Percentiles rank a stretch among this genome's conserved stretches.
Evolutionary conservation across 2,888 invertebrate species (phyloP).

Genomic region (Drosophila birchii): DNA sequence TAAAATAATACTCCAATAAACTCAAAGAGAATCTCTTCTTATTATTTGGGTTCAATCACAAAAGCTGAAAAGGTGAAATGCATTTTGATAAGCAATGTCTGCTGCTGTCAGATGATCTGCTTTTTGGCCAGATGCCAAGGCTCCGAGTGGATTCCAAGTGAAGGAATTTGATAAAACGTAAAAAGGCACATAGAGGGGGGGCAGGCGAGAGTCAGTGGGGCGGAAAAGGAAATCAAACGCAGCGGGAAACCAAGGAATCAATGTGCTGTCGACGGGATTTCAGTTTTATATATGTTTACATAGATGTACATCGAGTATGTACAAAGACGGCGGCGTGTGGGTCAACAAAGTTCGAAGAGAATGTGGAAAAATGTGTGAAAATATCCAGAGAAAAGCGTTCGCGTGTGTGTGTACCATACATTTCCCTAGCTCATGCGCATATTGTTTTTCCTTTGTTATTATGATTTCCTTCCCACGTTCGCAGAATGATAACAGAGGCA

Average conservation of each 20-base stretch:
- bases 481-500: constrained; percentile 34
- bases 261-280: constrained; percentile 36
- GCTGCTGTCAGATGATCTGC: constrained; percentile 22
- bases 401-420: constrained; percentile 19
- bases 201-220: constrained; percentile 14
- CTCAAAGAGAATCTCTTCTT: not conserved
- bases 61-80: not conserved
- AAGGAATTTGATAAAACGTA: constrained; percentile 38
- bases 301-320: not conserved
- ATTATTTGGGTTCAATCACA: not conserved
- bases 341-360: constrained; percentile 24
- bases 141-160: constrained; percentile 4
- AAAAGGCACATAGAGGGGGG: constrained; percentile 1
- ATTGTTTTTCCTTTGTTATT: constrained; percentile 36
- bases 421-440: constrained; percentile 58
- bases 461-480: constrained; percentile 23
- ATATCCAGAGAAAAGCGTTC: constrained; percentile 7
- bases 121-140: constrained; percentile 48
- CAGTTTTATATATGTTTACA: constrained; percentile 3
- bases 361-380: constrained; percentile 3
- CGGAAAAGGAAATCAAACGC: constrained; percentile 54
- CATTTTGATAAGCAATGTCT: constrained; percentile 37
- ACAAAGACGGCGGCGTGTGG: no score
- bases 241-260: constrained; percentile 5
- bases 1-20: not conserved